phyloP scores from a whole-genome alignment of 2,113 vertebrate species.

The Tragelaphus imberbis region DNA sequence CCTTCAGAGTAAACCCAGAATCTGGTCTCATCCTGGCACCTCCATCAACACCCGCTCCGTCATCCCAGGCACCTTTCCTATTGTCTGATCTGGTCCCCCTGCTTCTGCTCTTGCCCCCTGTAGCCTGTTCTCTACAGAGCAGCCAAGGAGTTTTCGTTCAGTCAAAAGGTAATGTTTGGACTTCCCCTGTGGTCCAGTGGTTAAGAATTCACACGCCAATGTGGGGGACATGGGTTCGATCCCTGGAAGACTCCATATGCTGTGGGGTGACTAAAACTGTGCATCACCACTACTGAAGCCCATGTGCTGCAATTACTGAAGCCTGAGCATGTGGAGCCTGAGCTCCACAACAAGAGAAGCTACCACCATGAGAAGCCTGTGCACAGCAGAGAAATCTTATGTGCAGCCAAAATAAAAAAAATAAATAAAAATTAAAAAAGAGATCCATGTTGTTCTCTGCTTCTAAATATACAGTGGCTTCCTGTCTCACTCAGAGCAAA shows the following conservation, averaged over 20 bases:
- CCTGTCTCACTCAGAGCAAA: neutral
- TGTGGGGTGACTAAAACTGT: neutral
- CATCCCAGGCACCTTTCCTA: neutral
- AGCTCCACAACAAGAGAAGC: neutral
- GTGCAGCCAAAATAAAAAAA: neutral
- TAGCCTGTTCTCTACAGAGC: neutral
- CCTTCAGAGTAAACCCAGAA: neutral
- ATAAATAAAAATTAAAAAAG: neutral
- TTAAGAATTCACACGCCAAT: neutral
- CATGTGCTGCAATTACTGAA: rapidly evolving
- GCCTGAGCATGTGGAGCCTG: rapidly evolving
- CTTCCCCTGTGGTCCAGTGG: neutral
- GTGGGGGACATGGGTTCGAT: neutral
- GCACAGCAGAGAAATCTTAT: neutral
- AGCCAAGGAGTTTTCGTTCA: neutral
- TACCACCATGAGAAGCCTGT: neutral
- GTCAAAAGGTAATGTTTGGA: neutral
- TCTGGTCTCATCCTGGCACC: neutral
- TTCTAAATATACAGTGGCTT: neutral
- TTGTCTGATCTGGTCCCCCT: neutral
- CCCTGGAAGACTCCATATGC: neutral
- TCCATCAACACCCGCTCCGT: rapidly evolving
- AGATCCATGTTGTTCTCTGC: neutral
- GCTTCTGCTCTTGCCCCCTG: neutral
- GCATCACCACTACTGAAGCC: neutral